These are phyloP conservation scores for Sitodiplosis mosellana DNA, from an alignment of 1,140 invertebrate genomes.

Conservation along the genomic window DNA sequence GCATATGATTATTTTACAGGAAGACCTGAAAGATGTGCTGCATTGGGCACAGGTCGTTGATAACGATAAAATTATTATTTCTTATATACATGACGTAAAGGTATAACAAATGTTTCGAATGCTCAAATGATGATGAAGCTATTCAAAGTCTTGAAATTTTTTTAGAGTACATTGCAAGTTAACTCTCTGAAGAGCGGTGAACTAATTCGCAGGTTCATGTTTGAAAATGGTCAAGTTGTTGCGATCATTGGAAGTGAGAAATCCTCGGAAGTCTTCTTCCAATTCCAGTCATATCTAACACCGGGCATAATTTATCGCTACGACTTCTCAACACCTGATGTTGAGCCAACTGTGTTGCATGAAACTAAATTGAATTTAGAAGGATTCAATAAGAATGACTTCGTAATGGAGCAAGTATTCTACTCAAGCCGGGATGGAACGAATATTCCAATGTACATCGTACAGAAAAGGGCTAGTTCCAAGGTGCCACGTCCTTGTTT, in stretches of 20 bases:
- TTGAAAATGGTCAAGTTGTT: slow-evolving; percentile 73
- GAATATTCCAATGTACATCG: slow-evolving; percentile 87
- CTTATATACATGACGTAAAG: slow-evolving; percentile 92
- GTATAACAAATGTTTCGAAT: too few relatives aligned
- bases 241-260: slow-evolving; percentile 71
- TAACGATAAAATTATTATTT: slow-evolving; percentile 70
- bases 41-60: slow-evolving; percentile 74
- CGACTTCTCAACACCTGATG: slow-evolving; percentile 48
- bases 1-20: slow-evolving; percentile 24
- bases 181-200: slow-evolving; percentile 57
- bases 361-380: slow-evolving; percentile 30
- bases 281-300: slow-evolving; percentile 84
- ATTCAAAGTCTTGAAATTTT: too few relatives aligned
- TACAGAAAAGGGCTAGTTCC: slow-evolving; percentile 44
- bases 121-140: too few relatives aligned
- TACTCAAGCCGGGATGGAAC: slow-evolving; percentile 85
- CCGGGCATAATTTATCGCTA: slow-evolving; percentile 83
- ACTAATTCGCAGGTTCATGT: slow-evolving; percentile 47
- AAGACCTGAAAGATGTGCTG: slow-evolving; percentile 74
- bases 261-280: slow-evolving; percentile 81
- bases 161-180: slow-evolving; percentile 67
- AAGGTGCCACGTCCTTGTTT: slow-evolving; percentile 47
- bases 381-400: slow-evolving; percentile 58
- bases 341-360: slow-evolving; percentile 41
- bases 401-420: slow-evolving; percentile 73